Percentiles rank a stretch among this genome's conserved stretches.
Evolutionary conservation across 2,797 vertebrate genomes (phyloP).

Genomic region (Coregonus sp.): DNA sequence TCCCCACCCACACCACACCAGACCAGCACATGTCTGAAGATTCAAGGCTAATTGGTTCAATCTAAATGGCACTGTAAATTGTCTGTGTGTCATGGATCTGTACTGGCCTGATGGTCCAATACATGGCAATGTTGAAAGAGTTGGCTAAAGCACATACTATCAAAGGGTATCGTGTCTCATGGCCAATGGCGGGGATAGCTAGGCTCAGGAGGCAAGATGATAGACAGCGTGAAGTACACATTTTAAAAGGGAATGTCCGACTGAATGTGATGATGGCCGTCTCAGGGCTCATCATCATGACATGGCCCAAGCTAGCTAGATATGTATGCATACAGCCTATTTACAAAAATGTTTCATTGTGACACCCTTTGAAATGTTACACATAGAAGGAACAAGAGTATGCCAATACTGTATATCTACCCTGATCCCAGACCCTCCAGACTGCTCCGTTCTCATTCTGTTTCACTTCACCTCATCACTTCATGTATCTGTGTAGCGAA

Average conservation of each 20-base stretch:
- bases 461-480: no score
- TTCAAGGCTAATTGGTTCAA: slow-evolving; percentile 23
- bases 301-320: not conserved
- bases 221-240: not conserved
- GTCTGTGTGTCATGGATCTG: not conserved
- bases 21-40: not conserved
- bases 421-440: not conserved
- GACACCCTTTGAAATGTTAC: not conserved
- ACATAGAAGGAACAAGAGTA: not conserved
- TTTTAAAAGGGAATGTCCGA: not conserved
- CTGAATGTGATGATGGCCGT: no score
- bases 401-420: not conserved
- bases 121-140: not conserved
- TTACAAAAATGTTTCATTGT: not conserved
- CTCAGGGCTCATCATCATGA: not conserved
- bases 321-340: not conserved
- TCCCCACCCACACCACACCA: slow-evolving; percentile 40
- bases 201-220: not conserved
- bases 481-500: not conserved
- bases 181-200: not conserved
- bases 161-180: not conserved
- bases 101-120: not conserved
- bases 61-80: not conserved
- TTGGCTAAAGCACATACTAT: not conserved
- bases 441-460: not conserved